Evolutionary conservation across 2,113 vertebrate species (phyloP).

Genomic region (Choloepus hoffmanni): DNA sequence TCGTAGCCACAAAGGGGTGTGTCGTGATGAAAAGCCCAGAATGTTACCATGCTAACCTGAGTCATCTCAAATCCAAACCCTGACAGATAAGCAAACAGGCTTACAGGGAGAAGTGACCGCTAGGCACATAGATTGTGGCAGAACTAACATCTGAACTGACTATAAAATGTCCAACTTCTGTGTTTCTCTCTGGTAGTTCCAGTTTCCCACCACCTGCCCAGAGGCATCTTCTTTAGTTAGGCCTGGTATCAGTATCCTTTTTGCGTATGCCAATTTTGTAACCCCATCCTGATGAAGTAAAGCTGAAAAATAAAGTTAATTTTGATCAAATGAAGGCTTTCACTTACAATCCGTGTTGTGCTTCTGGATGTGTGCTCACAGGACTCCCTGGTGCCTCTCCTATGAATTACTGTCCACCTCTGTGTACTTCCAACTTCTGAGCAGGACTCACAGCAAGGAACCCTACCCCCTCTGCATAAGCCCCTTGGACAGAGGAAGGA

Average conservation of each 20-base stretch:
- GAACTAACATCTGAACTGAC: not conserved
- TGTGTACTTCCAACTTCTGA: not conserved
- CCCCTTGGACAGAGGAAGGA: not conserved
- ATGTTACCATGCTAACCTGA: not conserved
- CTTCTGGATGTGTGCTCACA: rapidly evolving
- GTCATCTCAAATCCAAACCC: not conserved
- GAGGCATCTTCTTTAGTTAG: not conserved
- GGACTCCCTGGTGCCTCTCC: not conserved
- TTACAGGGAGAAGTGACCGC: not conserved
- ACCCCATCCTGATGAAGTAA: not conserved
- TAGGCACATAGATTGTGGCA: not conserved
- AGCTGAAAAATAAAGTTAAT: conserved; percentile 59
- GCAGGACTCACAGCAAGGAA: not conserved
- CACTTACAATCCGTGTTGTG: not conserved
- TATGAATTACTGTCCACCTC: not conserved
- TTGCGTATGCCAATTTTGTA: not conserved
- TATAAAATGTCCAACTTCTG: not conserved
- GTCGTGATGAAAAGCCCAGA: not conserved
- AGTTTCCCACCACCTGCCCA: not conserved
- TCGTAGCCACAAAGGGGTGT: not conserved
- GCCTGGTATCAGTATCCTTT: not conserved
- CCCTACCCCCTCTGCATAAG: not conserved
- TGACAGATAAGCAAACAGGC: not conserved
- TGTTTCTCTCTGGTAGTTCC: not conserved
- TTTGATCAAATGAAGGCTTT: conserved; percentile 8